Evolutionary conservation across 1,140 invertebrate genomes (phyloP).

Genomic region (Ostrea denselamellosa): DNA sequence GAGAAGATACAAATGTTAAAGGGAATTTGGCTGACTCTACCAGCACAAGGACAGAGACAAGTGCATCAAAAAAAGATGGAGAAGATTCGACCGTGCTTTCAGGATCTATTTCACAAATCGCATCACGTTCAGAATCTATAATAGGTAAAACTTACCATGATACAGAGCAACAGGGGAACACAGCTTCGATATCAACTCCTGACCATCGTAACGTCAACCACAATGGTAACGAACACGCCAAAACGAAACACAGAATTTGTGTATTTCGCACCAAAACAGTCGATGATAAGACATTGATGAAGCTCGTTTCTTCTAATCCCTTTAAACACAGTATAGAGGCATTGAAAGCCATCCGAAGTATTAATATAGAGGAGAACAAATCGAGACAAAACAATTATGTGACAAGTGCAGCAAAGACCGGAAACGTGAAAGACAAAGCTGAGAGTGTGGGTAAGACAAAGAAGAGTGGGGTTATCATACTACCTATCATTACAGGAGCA

Average conservation of each 20-base stretch:
- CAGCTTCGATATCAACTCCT: background rate
- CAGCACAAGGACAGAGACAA: background rate
- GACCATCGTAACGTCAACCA: background rate
- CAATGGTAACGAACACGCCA: background rate
- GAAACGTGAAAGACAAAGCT: background rate
- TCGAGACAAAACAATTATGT: background rate
- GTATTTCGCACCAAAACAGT: background rate
- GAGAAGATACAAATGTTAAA: background rate
- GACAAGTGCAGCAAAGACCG: background rate
- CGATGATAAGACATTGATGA: background rate
- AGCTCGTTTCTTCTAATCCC: background rate
- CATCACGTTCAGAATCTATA: background rate
- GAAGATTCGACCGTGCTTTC: background rate
- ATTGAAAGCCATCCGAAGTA: constrained; percentile 1
- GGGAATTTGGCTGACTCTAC: background rate
- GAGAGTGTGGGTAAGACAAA: background rate
- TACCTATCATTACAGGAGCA: background rate
- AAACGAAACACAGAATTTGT: background rate
- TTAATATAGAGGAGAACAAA: background rate
- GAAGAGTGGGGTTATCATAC: background rate
- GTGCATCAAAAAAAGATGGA: background rate
- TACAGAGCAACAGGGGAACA: background rate
- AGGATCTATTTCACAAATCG: background rate
- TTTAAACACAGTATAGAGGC: constrained; percentile 2
- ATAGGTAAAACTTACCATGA: background rate